A percentile compares a stretch with the other conserved stretches of the same genome.
Conservation (phyloP, 2,888 invertebrate species). For the Lasius platythorax region DNA sequence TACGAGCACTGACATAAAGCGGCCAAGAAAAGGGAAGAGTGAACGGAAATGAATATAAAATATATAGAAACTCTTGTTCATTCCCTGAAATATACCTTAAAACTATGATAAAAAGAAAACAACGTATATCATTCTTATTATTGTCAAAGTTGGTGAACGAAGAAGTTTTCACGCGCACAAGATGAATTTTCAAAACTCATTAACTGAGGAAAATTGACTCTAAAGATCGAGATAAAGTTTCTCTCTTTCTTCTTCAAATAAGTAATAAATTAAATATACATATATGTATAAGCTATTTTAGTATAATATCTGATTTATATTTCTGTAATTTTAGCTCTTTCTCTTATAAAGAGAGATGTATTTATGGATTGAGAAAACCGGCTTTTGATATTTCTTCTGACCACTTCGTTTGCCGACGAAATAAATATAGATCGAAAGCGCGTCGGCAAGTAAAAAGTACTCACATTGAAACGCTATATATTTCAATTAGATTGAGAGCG, state of each 20-base stretch:
- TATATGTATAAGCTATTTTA: background rate
- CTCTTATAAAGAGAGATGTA: background rate
- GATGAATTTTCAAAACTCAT: background rate
- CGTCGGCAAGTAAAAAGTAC: conserved; percentile 2
- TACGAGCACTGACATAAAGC: background rate
- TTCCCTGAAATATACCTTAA: background rate
- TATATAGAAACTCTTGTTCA: background rate
- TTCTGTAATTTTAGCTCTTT: background rate
- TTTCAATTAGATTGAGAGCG: conserved; percentile 35
- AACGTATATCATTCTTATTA: background rate
- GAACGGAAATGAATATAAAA: background rate
- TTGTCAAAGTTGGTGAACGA: background rate
- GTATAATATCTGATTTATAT: background rate
- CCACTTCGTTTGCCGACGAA: background rate
- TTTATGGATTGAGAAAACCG: background rate
- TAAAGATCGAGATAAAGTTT: background rate
- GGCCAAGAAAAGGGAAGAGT: background rate
- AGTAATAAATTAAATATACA: background rate
- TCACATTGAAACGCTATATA: background rate
- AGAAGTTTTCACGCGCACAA: background rate
- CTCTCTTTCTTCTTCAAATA: no score
- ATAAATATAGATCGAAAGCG: background rate
- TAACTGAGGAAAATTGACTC: background rate
- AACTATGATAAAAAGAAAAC: background rate
- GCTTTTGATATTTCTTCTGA: background rate